A percentile compares a stretch with the other conserved stretches of the same genome.
These are phyloP conservation scores for Morpho deidamia DNA, from an alignment of 2,888 invertebrate genomes.

Conservation along the genomic window DNA sequence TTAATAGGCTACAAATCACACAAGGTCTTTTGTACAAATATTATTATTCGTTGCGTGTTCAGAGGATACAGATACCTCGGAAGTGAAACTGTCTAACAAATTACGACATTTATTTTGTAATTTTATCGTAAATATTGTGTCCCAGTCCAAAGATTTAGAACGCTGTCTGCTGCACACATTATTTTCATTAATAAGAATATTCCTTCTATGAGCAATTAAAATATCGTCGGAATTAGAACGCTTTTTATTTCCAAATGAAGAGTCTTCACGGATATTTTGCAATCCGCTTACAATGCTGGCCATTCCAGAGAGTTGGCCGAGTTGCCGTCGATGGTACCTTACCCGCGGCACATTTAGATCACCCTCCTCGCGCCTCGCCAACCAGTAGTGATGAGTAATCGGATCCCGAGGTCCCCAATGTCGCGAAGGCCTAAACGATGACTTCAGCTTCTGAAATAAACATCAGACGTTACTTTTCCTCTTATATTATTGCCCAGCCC, in stretches of 20 bases:
- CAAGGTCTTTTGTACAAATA: slow-evolving; percentile 9
- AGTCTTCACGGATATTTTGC: slow-evolving; percentile 16
- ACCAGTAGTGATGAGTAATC: slow-evolving; percentile 65
- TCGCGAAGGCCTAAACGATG: slow-evolving; percentile 58
- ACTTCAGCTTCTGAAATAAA: slow-evolving; percentile 55
- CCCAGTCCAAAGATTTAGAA: slow-evolving; percentile 51
- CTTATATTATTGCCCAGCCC: not conserved
- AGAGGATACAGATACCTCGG: slow-evolving; percentile 16
- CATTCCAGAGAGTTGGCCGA: slow-evolving; percentile 48
- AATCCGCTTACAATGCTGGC: slow-evolving; percentile 33
- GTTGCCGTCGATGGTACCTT: slow-evolving; percentile 39
- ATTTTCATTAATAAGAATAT: slow-evolving; percentile 29
- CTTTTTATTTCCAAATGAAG: slow-evolving; percentile 28
- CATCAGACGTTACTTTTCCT: slow-evolving; percentile 25
- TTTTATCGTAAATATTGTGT: slow-evolving; percentile 8
- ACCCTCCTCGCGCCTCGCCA: slow-evolving; percentile 48
- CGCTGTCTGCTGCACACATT: slow-evolving; percentile 30
- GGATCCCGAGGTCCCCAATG: slow-evolving; percentile 71
- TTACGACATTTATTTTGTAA: slow-evolving; percentile 5
- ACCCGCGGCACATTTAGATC: slow-evolving; percentile 29
- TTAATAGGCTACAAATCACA: slow-evolving; percentile 11
- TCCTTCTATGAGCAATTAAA: slow-evolving; percentile 46
- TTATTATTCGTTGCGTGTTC: slow-evolving; percentile 19
- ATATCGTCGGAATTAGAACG: slow-evolving; percentile 60
- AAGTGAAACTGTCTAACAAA: not conserved